phyloP scores from a whole-genome alignment of 2,888 invertebrate genomes.

The Erannis defoliaria region DNA sequence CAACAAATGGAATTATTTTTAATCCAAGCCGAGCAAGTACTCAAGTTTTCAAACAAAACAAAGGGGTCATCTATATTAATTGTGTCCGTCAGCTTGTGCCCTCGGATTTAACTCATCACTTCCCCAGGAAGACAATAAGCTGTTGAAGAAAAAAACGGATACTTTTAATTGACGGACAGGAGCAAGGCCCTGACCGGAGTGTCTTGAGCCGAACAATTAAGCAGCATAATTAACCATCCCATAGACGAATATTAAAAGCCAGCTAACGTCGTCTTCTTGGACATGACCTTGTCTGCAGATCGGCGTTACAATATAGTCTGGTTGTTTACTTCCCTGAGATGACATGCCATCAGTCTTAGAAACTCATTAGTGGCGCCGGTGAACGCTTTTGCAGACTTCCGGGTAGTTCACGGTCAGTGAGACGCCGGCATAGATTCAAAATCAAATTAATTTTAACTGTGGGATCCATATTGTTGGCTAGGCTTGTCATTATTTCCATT shows the following conservation, averaged over 20 bases:
- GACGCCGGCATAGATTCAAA: conserved; percentile 18
- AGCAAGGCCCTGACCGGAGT: conserved; percentile 74
- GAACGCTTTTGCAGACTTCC: conserved; percentile 69
- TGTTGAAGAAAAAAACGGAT: conserved; percentile 81
- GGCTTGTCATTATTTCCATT: conserved; percentile 3
- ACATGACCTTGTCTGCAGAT: conserved; percentile 55
- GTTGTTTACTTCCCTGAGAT: conserved; percentile 55
- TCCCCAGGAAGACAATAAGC: conserved; percentile 74
- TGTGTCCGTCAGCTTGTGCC: conserved; percentile 63
- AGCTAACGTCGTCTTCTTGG: conserved; percentile 44
- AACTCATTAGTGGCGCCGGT: conserved; percentile 63
- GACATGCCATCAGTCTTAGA: conserved; percentile 61
- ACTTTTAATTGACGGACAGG: conserved; percentile 79
- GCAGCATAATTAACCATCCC: conserved; percentile 53
- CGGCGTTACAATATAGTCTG: conserved; percentile 44
- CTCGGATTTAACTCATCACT: conserved; percentile 72
- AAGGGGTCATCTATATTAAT: conserved; percentile 50
- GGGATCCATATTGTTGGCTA: conserved; percentile 33
- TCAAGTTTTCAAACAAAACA: conserved; percentile 20
- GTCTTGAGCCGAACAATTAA: conserved; percentile 65
- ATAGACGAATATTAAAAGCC: conserved; percentile 46
- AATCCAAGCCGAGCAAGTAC: conserved; percentile 31
- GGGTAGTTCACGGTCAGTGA: conserved; percentile 42
- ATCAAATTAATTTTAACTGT: conserved; percentile 29
- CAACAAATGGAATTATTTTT: too few species aligned